These are phyloP conservation scores for Danio jaintianensis DNA, from an alignment of 2,797 vertebrate genomes.

Conservation along the genomic window DNA sequence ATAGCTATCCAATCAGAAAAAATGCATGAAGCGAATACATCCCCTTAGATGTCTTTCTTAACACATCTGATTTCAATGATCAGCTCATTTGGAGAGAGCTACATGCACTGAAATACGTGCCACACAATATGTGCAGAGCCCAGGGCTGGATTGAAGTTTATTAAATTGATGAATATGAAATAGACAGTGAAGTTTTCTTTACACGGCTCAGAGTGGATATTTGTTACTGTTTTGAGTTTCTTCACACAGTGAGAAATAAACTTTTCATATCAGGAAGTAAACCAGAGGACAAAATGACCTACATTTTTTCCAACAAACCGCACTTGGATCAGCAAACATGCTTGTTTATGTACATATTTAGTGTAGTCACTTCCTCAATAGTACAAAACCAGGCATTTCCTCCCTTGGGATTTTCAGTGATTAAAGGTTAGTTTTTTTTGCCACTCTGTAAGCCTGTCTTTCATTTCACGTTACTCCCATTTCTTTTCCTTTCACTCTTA, in stretches of 20 bases:
- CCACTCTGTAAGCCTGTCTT: conserved; percentile 35
- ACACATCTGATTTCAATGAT: too few species aligned
- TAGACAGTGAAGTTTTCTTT: neutral
- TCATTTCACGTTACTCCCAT: neutral
- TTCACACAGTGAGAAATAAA: conserved; percentile 1
- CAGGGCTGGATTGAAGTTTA: too few species aligned
- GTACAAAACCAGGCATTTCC: conserved; percentile 72
- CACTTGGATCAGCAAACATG: conserved; percentile 22
- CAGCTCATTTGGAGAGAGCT: too few species aligned
- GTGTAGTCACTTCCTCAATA: conserved; percentile 58
- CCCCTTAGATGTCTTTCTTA: too few species aligned
- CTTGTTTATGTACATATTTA: conserved; percentile 30
- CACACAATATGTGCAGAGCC: too few species aligned
- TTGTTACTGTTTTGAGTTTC: neutral
- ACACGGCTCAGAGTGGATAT: neutral
- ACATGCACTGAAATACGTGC: too few species aligned
- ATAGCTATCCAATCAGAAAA: too few species aligned
- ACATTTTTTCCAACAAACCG: conserved; percentile 24
- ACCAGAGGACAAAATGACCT: conserved; percentile 31
- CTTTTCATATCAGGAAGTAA: conserved; percentile 5
- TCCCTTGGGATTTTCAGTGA: conserved; percentile 70
- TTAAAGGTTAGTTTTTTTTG: conserved; percentile 69
- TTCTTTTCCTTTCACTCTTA: conserved; percentile 43
- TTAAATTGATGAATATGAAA: neutral
- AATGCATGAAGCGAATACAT: too few species aligned